phyloP scores from a whole-genome alignment of 2,888 invertebrate species.

The Junonia oenone region DNA sequence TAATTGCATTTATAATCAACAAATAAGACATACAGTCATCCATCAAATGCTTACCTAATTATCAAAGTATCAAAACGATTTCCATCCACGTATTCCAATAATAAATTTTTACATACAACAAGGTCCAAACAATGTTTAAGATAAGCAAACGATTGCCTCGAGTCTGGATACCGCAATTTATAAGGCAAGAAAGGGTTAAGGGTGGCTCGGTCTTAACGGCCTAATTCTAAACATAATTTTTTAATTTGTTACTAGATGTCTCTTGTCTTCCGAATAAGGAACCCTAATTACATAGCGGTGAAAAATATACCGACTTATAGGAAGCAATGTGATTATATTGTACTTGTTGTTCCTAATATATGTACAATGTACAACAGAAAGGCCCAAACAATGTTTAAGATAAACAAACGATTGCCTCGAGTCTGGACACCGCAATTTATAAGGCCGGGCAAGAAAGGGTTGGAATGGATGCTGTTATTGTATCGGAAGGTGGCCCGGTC shows the following conservation, averaged over 20 bases:
- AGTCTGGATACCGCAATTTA: constrained; percentile 74
- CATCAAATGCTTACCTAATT: no score
- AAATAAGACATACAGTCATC: no score
- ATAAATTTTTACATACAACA: constrained; percentile 24
- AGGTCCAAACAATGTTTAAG: constrained; percentile 44
- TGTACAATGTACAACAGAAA: constrained; percentile 13
- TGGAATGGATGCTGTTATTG: constrained; percentile 66
- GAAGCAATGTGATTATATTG: no score
- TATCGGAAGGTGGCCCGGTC: constrained; percentile 74
- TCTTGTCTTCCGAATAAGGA: no score
- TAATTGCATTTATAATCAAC: no score
- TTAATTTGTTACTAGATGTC: no score
- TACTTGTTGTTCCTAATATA: no score
- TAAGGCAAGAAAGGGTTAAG: constrained; percentile 72
- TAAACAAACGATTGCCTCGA: constrained; percentile 46
- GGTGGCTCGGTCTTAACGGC: constrained; percentile 60
- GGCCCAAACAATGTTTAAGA: constrained; percentile 45
- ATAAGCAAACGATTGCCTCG: constrained; percentile 46
- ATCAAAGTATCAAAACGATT: not conserved
- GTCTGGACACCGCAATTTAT: constrained; percentile 75
- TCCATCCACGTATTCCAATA: constrained; percentile 2
- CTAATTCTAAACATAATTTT: no score
- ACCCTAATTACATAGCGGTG: no score
- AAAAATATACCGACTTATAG: no score
- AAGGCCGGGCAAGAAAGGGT: constrained; percentile 67